Percentiles rank a stretch among this genome's conserved stretches.
These are phyloP conservation scores for Epinotia nisella DNA, from an alignment of 2,888 invertebrate species.

Conservation along the genomic window DNA sequence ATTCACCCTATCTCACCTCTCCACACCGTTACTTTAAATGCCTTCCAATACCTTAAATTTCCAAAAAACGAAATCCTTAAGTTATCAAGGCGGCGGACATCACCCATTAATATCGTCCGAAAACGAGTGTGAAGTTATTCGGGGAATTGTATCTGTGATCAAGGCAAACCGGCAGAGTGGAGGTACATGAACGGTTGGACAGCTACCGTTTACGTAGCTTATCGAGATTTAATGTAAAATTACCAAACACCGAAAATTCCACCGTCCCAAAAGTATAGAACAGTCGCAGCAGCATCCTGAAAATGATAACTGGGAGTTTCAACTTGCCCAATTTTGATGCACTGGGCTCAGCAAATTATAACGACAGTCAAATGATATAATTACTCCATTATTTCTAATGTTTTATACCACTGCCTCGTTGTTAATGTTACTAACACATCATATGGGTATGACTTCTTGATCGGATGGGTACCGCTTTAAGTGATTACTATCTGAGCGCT, in stretches of 20 bases:
- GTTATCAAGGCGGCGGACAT: neutral
- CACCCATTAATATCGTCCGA: conserved; percentile 50
- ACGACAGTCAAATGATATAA: too few species aligned
- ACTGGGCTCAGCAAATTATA: too few species aligned
- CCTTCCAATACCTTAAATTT: conserved; percentile 14
- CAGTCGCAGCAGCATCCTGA: too few species aligned
- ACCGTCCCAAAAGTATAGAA: neutral
- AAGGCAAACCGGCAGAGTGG: neutral
- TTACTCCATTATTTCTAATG: too few species aligned
- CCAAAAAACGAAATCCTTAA: conserved; percentile 9
- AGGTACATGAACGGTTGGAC: conserved; percentile 10
- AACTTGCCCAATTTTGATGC: neutral
- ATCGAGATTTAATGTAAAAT: conserved; percentile 6
- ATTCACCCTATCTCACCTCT: neutral
- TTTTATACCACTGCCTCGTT: too few species aligned
- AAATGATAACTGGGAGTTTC: too few species aligned
- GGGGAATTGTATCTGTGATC: conserved; percentile 20
- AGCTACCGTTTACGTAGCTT: conserved; percentile 20
- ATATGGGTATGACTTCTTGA: too few species aligned
- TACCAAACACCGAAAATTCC: neutral
- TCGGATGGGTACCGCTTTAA: too few species aligned
- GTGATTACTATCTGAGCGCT: too few species aligned
- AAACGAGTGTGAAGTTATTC: conserved; percentile 45
- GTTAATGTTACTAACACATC: too few species aligned
- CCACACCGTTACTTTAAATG: conserved; percentile 6